These are phyloP conservation scores for Turritopsis rubra DNA, from an alignment of 30 jellyfish, hydroid and myxozoan species.

Conservation along the genomic window DNA sequence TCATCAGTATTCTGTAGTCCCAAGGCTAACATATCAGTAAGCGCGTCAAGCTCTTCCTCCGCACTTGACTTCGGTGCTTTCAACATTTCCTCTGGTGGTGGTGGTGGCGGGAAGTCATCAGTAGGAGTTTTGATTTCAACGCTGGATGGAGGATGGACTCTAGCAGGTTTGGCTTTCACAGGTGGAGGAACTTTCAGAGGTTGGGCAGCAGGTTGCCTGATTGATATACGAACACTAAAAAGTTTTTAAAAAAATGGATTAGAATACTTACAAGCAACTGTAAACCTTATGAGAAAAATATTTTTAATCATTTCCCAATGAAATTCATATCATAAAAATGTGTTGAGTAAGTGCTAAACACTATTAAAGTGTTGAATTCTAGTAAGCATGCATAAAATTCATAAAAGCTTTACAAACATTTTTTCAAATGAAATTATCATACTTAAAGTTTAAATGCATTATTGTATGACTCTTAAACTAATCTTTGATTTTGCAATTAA, in stretches of 20 bases:
- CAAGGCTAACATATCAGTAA: conserved; percentile 66
- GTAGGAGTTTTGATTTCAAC: conserved; percentile 42
- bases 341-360: neutral
- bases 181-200: conserved; percentile 80
- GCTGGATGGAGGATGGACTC: conserved; percentile 39
- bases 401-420: neutral
- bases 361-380: neutral
- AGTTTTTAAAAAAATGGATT: neutral
- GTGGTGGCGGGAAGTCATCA: conserved; percentile 52
- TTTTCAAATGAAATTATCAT: neutral
- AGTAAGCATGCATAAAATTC: neutral
- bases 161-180: conserved; percentile 80
- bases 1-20: conserved; percentile 75
- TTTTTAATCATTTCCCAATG: neutral
- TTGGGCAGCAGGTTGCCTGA: conserved; percentile 30
- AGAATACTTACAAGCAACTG: neutral
- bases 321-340: neutral
- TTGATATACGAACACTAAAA: conserved; percentile 26
- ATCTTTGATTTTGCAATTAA: neutral
- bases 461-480: neutral
- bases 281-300: neutral
- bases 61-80: conserved; percentile 40
- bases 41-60: conserved; percentile 90
- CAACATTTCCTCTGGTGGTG: conserved; percentile 44
- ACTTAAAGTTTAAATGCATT: neutral